These are phyloP conservation scores for Oryzias melastigma DNA, from an alignment of 2,113 vertebrate genomes.

Conservation along the genomic window DNA sequence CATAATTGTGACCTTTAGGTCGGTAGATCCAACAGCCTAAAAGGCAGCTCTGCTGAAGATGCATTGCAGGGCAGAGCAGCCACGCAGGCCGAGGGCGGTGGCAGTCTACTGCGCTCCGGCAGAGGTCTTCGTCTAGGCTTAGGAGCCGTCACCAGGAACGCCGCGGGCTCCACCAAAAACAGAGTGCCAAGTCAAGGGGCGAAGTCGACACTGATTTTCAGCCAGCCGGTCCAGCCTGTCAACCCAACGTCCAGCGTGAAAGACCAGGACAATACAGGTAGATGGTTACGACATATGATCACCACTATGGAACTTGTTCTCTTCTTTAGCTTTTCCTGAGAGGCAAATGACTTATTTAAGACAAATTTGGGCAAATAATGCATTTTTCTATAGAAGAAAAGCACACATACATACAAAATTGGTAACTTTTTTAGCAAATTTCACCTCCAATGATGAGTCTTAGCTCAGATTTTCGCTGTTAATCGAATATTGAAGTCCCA, in stretches of 20 bases:
- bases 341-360: slow-evolving; percentile 20
- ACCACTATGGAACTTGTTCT: no score
- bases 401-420: slow-evolving; percentile 24
- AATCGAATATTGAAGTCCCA: slow-evolving; percentile 30
- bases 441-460: slow-evolving; percentile 27
- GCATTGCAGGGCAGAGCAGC: slow-evolving; percentile 41
- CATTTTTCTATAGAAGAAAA: slow-evolving; percentile 22
- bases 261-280: slow-evolving; percentile 82
- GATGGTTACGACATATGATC: neutral
- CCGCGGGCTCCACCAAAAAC: slow-evolving; percentile 76
- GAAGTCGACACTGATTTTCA: slow-evolving; percentile 79
- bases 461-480: slow-evolving; percentile 26
- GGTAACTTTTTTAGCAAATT: slow-evolving; percentile 16
- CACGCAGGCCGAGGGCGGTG: slow-evolving; percentile 55
- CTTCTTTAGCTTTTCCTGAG: no score
- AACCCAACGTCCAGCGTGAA: slow-evolving; percentile 72
- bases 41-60: slow-evolving; percentile 57
- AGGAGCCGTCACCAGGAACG: slow-evolving; percentile 87
- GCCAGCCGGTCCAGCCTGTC: slow-evolving; percentile 83
- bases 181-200: slow-evolving; percentile 83
- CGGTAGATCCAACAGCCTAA: slow-evolving; percentile 48
- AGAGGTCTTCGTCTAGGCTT: slow-evolving; percentile 90
- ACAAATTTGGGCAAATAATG: slow-evolving; percentile 44
- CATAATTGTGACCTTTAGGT: slow-evolving; percentile 47
- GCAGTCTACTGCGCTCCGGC: slow-evolving; percentile 84